Base-by-base conservation (phyloP, 1,140 invertebrate species). In the Pogonognathellus flavescens region DNA sequence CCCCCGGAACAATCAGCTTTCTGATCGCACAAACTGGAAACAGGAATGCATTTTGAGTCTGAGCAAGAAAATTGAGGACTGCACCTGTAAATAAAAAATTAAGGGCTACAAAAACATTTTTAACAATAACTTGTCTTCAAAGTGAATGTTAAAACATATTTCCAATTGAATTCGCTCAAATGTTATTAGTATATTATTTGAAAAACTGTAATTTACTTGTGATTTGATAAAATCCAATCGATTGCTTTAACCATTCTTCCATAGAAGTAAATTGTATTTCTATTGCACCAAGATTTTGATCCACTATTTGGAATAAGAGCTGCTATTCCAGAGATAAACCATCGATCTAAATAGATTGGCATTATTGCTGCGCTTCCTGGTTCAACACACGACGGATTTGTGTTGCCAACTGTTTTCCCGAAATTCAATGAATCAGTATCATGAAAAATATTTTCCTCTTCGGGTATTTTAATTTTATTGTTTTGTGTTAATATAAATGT, bases 21-120 rank as follows among this genome's bases (percentile, higher is more conserved):
- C 62, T 80, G 81, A 83, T 86, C 80, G 55, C 85, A 86, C 41
- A 86, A 18, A 49, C 20, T 49, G 0, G 57, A 60, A 0, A 80
- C 16, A 16, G 59, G 14, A 14, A 86, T 49, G 25, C 81, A 86
- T 8, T 55, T 11, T 18, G 8, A 70, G 31, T 80, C 66, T 1
- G 49, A 59, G 52, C 85, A 86, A 6, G 85, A n/a, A 52, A 59
- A 86, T 50, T 10, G 11, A 41, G 59, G 25, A 76, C 52, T 20
- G 11, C 85, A 86, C 9, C 85, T 86, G 9, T 7, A 60, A 53
- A 41, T 49, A 1, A 1, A 41, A 41, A 41, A 41, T 41, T 1
- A 41, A 41, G 2, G 31, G 31, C 6, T 41, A 41, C n/a, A n/a
- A n/a, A n/a, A n/a, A n/a, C n/a, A n/a, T n/a, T n/a, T n/a, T n/a